Evolutionary conservation across 2,888 invertebrate genomes (phyloP), one percentile per base, ranked within the genome.

Genomic region (Drosophila flavopinicola): DNA sequence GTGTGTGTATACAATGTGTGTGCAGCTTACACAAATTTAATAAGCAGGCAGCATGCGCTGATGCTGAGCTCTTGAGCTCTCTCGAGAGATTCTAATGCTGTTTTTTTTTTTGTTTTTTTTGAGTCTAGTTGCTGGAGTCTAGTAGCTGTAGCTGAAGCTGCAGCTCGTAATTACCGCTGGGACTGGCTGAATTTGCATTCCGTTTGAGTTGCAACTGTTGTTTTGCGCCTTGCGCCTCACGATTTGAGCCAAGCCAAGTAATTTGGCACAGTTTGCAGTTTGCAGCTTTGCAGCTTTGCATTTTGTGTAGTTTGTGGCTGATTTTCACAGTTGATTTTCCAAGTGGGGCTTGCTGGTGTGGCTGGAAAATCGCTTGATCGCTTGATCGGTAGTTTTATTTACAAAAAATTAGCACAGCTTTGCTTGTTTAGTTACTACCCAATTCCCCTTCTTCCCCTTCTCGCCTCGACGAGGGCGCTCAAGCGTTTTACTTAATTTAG

Each of bases 141-240:
- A n/a, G n/a, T n/a, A n/a, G 67, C 15, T 47, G 57, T 54, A 65
- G 59, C 56, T 59, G 74, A 73, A 75, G 74, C 75, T 74, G 30
- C 72, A n/a, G n/a, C n/a, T n/a, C n/a, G 83, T 82, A 88, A 88
- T 88, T 85, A 88, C 85, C 75, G 66, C 17, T 67, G 78, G 69
- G 49, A 73, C 83, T 80, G 82, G 39, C 70, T 75, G 65, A 75
- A 89, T 89, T 89, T 89, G 90, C 88, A 89, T 89, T 89, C 90
- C 89, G 82, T 70, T 74, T 76, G 59, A 78, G 86, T 87, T 89
- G 88, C 88, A 88, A 89, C 87, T 88, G 89, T 88, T 89, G 84
- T 86, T 88, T 72, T 79, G 87, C 73, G 85, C 71, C 72, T 78
- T 83, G 79, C 72, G 76, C 84, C 79, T 79, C 79, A 79, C 79